Percentiles rank a stretch among this genome's conserved stretches.
phyloP scores from a whole-genome alignment of 2,113 vertebrate genomes.

The Notothenia rossii region DNA sequence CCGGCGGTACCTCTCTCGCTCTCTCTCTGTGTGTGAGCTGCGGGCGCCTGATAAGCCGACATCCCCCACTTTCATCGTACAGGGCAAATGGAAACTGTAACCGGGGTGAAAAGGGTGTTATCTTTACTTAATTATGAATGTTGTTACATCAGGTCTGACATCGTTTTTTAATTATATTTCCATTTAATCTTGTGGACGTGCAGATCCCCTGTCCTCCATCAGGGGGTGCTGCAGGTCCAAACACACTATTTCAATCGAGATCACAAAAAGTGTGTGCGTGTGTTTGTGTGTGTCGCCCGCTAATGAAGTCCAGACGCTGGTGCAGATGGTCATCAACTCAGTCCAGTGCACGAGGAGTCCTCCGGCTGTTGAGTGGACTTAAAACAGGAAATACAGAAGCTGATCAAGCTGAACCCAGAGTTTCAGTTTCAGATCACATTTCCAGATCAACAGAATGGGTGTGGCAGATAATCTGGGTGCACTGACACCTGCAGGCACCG shows the following conservation, averaged over 20 bases:
- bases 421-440: background rate
- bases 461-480: background rate
- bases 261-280: background rate
- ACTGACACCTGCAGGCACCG: too few relatives aligned
- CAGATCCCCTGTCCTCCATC: too few relatives aligned
- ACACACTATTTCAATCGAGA: background rate
- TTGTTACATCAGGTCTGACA: too few relatives aligned
- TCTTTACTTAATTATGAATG: too few relatives aligned
- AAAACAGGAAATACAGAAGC: background rate
- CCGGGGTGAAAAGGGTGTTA: too few relatives aligned
- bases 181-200: too few relatives aligned
- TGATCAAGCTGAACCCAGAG: background rate
- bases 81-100: too few relatives aligned
- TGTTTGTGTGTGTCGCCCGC: background rate
- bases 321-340: slow-evolving; percentile 62
- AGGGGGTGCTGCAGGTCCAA: background rate
- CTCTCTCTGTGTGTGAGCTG: too few relatives aligned
- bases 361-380: slow-evolving; percentile 26
- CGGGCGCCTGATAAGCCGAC: too few relatives aligned
- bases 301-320: slow-evolving; percentile 61
- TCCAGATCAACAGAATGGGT: background rate
- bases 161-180: too few relatives aligned
- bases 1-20: too few relatives aligned
- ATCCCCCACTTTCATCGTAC: too few relatives aligned
- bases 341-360: slow-evolving; percentile 38